These are phyloP conservation scores for Hippotragus niger DNA, from an alignment of 2,113 vertebrate genomes.

Conservation along the genomic window DNA sequence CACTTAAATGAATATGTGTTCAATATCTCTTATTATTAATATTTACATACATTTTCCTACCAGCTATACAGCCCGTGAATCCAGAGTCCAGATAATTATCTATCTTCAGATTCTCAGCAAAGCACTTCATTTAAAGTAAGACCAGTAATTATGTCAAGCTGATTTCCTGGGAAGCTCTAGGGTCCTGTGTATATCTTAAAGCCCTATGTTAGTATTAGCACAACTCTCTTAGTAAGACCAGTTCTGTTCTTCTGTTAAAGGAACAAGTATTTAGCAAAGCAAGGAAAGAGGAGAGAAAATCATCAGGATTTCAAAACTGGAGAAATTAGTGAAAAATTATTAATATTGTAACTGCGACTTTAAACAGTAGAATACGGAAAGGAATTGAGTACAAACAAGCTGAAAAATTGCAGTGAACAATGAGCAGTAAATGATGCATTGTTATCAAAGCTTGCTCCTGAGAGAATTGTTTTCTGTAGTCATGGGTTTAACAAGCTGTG, in stretches of 20 bases:
- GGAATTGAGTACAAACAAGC: neutral
- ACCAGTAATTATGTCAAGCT: neutral
- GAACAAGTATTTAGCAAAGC: neutral
- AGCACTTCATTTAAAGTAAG: neutral
- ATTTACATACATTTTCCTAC: neutral
- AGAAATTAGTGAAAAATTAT: neutral
- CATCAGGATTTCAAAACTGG: neutral
- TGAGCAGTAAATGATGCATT: neutral
- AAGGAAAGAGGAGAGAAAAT: neutral
- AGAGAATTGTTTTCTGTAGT: neutral
- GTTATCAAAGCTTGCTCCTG: neutral
- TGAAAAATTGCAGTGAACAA: neutral
- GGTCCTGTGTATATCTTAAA: neutral
- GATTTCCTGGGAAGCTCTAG: neutral
- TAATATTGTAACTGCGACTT: neutral
- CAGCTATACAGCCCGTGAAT: neutral
- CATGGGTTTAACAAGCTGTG: neutral
- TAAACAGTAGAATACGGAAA: neutral
- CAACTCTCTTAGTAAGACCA: neutral
- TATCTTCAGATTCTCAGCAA: neutral
- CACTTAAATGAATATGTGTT: neutral
- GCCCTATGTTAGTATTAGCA: neutral
- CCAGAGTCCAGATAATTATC: neutral
- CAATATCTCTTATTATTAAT: neutral
- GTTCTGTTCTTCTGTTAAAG: neutral